Base-by-base conservation (phyloP, 2,888 invertebrate genomes). In the Meta bourneti region DNA sequence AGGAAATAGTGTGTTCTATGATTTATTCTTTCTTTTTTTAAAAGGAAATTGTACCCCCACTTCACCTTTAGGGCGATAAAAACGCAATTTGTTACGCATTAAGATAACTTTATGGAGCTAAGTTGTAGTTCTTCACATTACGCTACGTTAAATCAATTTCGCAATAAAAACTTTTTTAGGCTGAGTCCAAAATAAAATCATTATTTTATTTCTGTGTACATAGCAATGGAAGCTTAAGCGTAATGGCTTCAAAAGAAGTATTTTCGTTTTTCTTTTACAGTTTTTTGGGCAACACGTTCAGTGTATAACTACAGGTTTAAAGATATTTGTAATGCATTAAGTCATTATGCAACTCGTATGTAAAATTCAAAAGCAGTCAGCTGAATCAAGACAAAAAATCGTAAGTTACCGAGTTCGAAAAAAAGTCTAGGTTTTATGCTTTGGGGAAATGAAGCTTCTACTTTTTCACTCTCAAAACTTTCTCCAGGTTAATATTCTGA, bases 1-100 rank as follows among this genome's bases (percentile, higher is more conserved):
- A 81, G 81, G 81, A 81, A 81, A 70, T 69, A 69, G 19, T n/a
- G 81, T 34, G 69, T 81, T 81, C 81, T n/a, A 34, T 34, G 34
- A 70, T 34, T 11, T 34, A 34, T 34, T 34, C 34, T 34, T 34
- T 34, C 34, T 70, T 81, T 48, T 49, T 16, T n/a, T 49, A n/a
- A 34, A 8, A 70, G 81, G 70, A 70, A 70, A 81, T 34, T 70
- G 61, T 16, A 48, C 20, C 54, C 51, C 54, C 54, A 70, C 81
- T 81, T 48, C 70, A 48, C 81, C 80, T 70, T 70, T 48, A 16
- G 48, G 81, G 78, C 78, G n/a, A n/a, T 52, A 78, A 78, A 78
- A 78, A 52, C 52, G 78, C 51, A 78, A 78, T 78, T 78, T 78
- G 78, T 52, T 78, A 16, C 52, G 52, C 78, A 78, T 78, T 78